phyloP scores from a whole-genome alignment of 2,888 invertebrate genomes.

The Myopa testacea region DNA sequence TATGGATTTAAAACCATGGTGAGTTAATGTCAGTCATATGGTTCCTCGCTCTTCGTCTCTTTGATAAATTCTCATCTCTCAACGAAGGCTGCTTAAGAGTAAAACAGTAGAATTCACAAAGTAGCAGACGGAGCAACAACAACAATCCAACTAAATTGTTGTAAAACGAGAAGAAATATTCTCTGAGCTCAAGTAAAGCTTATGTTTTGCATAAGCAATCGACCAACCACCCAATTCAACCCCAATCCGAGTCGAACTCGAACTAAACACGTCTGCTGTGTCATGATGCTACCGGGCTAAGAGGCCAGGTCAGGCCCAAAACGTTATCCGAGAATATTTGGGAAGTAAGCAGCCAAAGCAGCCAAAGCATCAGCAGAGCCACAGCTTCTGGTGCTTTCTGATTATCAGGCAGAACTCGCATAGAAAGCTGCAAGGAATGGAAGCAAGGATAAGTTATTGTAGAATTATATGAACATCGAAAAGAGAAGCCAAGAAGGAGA shows the following conservation, averaged over 20 bases:
- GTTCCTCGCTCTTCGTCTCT: too few relatives aligned
- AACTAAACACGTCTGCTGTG: not conserved
- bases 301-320: not conserved
- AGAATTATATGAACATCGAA: conserved; percentile 29
- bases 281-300: not conserved
- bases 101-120: too few relatives aligned
- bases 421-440: not conserved
- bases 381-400: not conserved
- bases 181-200: not conserved
- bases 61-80: too few relatives aligned
- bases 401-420: not conserved
- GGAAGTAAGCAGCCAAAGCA: not conserved
- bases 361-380: not conserved
- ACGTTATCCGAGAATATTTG: conserved; percentile 8
- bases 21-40: too few relatives aligned
- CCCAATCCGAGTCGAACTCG: too few relatives aligned
- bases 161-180: too few relatives aligned
- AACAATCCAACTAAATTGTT: too few relatives aligned
- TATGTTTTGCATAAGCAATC: conserved; percentile 17
- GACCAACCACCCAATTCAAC: not conserved
- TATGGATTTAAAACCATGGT: too few relatives aligned
- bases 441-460: conserved; percentile 24
- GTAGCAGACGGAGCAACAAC: too few relatives aligned
- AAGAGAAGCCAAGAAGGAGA: not conserved
- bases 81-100: too few relatives aligned